phyloP scores from a whole-genome alignment of 2,888 invertebrate genomes.

The Ariolimax columbianus region DNA sequence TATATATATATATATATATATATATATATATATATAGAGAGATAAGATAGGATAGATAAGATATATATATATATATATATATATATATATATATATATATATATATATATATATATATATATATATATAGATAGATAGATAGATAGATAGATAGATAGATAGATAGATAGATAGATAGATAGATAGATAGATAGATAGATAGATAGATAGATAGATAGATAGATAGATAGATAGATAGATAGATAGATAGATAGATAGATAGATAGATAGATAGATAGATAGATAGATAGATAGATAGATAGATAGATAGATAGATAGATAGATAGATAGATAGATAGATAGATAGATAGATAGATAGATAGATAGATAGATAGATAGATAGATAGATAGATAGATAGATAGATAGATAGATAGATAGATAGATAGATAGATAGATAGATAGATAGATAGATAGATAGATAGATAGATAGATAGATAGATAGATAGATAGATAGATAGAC shows the following conservation, averaged over 20 bases:
- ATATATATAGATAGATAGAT: not conserved
- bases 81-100: too few relatives aligned
- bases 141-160: not conserved
- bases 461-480: too few relatives aligned
- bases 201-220: conserved; percentile 4
- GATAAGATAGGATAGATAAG: too few relatives aligned
- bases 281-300: not conserved
- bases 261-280: not conserved
- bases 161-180: not conserved
- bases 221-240: not conserved
- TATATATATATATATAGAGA: too few relatives aligned
- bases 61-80: too few relatives aligned
- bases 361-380: not conserved
- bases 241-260: not conserved
- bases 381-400: too few relatives aligned
- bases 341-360: not conserved
- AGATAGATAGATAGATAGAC: too few relatives aligned
- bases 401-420: too few relatives aligned
- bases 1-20: too few relatives aligned
- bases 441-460: too few relatives aligned
- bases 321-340: not conserved
- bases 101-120: too few relatives aligned
- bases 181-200: not conserved
- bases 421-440: too few relatives aligned
- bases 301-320: not conserved